These are phyloP conservation scores for Epizoanthus illoricatus DNA, from an alignment of 92 coral and sea anemone genomes.

Conservation along the genomic window DNA sequence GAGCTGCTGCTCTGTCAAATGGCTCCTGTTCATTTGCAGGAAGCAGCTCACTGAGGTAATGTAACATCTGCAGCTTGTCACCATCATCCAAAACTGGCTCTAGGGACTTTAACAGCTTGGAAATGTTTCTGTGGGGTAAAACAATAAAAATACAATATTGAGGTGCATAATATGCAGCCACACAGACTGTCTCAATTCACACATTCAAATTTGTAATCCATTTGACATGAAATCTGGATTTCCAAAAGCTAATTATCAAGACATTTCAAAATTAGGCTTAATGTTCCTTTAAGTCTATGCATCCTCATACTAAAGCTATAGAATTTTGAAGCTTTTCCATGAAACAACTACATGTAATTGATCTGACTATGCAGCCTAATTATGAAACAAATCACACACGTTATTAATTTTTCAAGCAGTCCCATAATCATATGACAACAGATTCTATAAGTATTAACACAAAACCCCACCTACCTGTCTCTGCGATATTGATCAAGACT, in stretches of 20 bases:
- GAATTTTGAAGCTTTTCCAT: neutral
- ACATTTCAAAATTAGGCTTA: too few species aligned
- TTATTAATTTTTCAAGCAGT: too few species aligned
- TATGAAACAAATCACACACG: too few species aligned
- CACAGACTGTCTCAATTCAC: too few species aligned
- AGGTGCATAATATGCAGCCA: neutral
- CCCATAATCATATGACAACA: too few species aligned
- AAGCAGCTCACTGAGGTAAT: constrained; percentile 86
- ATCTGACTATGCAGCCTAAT: too few species aligned
- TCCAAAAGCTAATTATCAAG: too few species aligned
- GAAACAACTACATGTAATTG: neutral
- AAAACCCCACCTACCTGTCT: constrained; percentile 61
- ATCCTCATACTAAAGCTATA: too few species aligned
- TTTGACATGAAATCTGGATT: too few species aligned
- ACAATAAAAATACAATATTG: neutral
- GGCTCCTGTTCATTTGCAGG: constrained; percentile 83
- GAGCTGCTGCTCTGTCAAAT: constrained; percentile 92
- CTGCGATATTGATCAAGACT: constrained; percentile 79
- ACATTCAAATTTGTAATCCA: too few species aligned
- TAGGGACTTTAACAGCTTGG: constrained; percentile 68
- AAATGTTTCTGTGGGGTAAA: constrained; percentile 60
- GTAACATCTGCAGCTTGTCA: constrained; percentile 82
- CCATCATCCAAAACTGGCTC: constrained; percentile 96
- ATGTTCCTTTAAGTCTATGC: too few species aligned
- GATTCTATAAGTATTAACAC: too few species aligned